Conservation (phyloP, 2,888 invertebrate species). For the Coenonympha arcania region DNA sequence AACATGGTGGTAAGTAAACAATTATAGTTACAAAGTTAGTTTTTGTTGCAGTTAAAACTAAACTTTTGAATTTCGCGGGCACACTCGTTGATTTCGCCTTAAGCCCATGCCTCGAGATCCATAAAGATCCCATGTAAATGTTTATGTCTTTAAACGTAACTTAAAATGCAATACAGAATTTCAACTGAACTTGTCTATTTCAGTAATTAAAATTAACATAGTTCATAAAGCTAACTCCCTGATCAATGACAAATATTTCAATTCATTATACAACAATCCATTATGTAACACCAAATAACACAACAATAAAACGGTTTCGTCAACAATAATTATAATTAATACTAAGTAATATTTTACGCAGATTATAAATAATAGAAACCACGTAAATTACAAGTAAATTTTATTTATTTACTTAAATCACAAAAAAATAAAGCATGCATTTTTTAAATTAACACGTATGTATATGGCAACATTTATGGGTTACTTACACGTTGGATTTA, state of each 20-base stretch:
- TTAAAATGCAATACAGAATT: constrained; percentile 1
- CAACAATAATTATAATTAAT: too few species aligned
- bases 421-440: constrained; percentile 13
- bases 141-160: neutral
- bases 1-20: constrained; percentile 33
- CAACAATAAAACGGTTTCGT: neutral
- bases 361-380: neutral
- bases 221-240: too few species aligned
- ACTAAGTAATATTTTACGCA: neutral
- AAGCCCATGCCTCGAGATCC: too few species aligned
- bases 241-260: neutral
- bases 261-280: constrained; percentile 1
- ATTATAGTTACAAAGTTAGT: too few species aligned
- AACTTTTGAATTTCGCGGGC: too few species aligned
- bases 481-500: neutral
- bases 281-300: neutral
- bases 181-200: neutral
- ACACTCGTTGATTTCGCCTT: too few species aligned
- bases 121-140: too few species aligned
- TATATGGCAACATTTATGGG: constrained; percentile 14
- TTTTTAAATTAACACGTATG: constrained; percentile 6
- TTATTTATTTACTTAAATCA: neutral
- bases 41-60: too few species aligned
- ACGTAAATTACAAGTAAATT: neutral
- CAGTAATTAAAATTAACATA: neutral